Conservation (phyloP, 2,888 invertebrate genomes). For the Mongoloraphidia duomilia region DNA sequence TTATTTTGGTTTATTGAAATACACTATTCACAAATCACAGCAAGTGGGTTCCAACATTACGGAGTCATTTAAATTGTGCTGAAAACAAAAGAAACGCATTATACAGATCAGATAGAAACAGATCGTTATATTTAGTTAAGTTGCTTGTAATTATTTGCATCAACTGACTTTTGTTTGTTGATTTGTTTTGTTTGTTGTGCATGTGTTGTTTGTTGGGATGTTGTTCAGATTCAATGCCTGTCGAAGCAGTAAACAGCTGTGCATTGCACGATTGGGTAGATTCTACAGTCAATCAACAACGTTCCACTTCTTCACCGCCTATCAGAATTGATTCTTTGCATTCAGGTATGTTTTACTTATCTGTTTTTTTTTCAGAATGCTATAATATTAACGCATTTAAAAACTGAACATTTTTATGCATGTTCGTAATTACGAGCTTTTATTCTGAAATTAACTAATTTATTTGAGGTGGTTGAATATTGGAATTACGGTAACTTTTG, state of each 20-base stretch:
- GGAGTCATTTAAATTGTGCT: too few species aligned
- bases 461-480: background rate
- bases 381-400: background rate
- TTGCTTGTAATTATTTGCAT: too few species aligned
- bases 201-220: background rate
- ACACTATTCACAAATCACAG: too few species aligned
- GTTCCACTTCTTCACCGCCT: background rate
- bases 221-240: background rate
- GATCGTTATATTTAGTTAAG: too few species aligned
- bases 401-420: background rate
- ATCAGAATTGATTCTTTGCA: background rate
- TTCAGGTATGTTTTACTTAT: background rate
- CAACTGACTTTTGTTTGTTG: background rate
- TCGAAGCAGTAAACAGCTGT: conserved; percentile 12
- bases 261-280: conserved; percentile 23
- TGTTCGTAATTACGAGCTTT: background rate
- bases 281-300: conserved; percentile 20
- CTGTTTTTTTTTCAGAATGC: background rate
- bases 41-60: too few species aligned
- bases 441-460: background rate
- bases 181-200: background rate
- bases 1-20: too few species aligned
- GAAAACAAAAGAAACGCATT: too few species aligned
- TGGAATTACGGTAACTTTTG: too few species aligned
- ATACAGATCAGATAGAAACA: too few species aligned